Evolutionary conservation across 2,113 vertebrate genomes (phyloP).

Genomic region (Rhinogobius similis): DNA sequence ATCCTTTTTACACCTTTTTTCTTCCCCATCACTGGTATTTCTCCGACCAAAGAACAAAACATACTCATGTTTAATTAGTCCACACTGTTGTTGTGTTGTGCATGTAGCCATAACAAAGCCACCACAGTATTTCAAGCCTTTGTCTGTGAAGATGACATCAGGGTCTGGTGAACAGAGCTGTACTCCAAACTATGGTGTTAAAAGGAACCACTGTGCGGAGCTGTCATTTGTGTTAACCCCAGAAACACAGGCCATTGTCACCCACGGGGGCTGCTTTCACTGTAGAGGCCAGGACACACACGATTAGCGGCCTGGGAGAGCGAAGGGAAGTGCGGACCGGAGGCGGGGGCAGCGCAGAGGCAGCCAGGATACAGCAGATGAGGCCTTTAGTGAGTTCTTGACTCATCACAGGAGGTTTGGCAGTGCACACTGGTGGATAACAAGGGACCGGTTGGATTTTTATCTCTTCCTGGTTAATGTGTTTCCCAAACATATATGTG

Average conservation of each 20-base stretch:
- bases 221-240: constrained; percentile 63
- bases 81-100: constrained; percentile 40
- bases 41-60: neutral
- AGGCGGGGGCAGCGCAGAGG: constrained; percentile 39
- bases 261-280: constrained; percentile 65
- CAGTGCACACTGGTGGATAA: constrained; percentile 38
- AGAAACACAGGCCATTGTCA: constrained; percentile 49
- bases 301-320: constrained; percentile 61
- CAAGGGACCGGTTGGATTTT: constrained; percentile 43
- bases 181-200: constrained; percentile 25
- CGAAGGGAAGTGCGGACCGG: constrained; percentile 52
- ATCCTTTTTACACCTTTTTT: neutral
- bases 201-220: constrained; percentile 37
- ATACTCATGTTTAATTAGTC: constrained; percentile 21
- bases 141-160: constrained; percentile 60
- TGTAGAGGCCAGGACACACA: constrained; percentile 62
- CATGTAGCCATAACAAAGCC: constrained; percentile 64
- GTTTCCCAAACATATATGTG: constrained; percentile 63
- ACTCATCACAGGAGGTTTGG: constrained; percentile 61
- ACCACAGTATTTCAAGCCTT: constrained; percentile 38
- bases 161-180: constrained; percentile 60
- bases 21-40: neutral
- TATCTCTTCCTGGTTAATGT: constrained; percentile 46
- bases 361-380: constrained; percentile 50
- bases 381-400: constrained; percentile 46